A percentile compares a stretch with the other conserved stretches of the same genome.
Evolutionary conservation across 2,888 invertebrate species (phyloP).

Genomic region (Iselma pallidipennis): DNA sequence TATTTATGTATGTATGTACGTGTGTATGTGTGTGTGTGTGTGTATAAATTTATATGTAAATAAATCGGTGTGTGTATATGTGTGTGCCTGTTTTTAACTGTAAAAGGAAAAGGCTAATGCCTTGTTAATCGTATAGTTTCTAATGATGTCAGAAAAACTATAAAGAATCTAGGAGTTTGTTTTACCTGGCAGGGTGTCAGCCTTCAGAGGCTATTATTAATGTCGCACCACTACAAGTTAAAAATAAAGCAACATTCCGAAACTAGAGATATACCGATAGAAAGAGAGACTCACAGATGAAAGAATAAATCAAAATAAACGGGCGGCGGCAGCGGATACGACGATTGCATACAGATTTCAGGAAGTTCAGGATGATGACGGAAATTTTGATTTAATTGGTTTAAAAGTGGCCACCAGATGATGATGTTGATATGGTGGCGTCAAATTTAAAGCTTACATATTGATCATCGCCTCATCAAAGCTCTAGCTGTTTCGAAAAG

Average conservation of each 20-base stretch:
- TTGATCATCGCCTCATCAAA: too few relatives aligned
- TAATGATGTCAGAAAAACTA: not conserved
- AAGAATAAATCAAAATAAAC: not conserved
- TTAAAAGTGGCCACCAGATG: not conserved
- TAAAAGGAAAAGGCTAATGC: not conserved
- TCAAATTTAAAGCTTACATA: too few relatives aligned
- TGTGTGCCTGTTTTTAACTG: not conserved
- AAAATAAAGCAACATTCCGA: not conserved
- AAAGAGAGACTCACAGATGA: not conserved
- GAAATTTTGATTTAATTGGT: not conserved
- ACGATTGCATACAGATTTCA: constrained; percentile 5
- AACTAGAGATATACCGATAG: not conserved
- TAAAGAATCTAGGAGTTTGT: constrained; percentile 2
- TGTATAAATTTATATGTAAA: not conserved
- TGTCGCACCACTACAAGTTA: constrained; percentile 1
- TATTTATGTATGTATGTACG: not conserved
- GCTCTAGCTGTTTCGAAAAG: too few relatives aligned
- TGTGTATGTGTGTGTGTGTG: not conserved
- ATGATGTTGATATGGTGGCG: too few relatives aligned
- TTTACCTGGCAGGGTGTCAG: constrained; percentile 11
- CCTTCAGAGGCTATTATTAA: constrained; percentile 4
- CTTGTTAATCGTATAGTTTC: not conserved
- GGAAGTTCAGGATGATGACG: constrained; percentile 5
- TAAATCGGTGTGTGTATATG: not conserved
- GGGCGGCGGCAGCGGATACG: not conserved